These are phyloP conservation scores for Oreochromis niloticus DNA, from an alignment of 2,113 vertebrate species.

Conservation along the genomic window DNA sequence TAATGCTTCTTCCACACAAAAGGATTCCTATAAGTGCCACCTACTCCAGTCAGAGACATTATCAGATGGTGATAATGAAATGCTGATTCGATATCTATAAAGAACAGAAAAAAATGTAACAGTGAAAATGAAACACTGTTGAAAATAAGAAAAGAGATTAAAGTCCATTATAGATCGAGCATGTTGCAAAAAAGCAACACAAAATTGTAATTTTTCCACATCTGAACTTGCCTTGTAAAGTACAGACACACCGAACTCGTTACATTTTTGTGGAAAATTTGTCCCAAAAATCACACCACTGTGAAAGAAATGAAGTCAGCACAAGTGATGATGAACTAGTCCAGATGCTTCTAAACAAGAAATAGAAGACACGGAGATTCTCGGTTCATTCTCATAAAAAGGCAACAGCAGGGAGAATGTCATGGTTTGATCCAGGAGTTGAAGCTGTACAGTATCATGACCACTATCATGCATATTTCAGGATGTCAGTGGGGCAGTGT, in stretches of 20 bases:
- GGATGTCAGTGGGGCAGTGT: not conserved
- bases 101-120: not conserved
- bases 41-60: not conserved
- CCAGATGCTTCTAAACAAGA: not conserved
- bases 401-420: not conserved
- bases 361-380: not conserved
- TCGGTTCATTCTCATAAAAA: not conserved
- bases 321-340: not conserved
- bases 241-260: not conserved
- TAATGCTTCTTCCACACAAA: not conserved
- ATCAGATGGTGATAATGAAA: not conserved
- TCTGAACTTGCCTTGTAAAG: not conserved
- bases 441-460: not conserved
- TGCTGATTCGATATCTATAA: not conserved
- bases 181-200: not conserved
- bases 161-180: not conserved
- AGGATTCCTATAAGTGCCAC: not conserved
- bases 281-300: not conserved
- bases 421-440: not conserved
- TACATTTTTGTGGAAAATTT: not conserved
- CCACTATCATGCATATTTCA: not conserved
- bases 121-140: not conserved
- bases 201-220: accelerated
- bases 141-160: not conserved
- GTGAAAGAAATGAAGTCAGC: not conserved